Evolutionary conservation across 2,888 invertebrate genomes (phyloP).

Genomic region (Phalera bucephala): DNA sequence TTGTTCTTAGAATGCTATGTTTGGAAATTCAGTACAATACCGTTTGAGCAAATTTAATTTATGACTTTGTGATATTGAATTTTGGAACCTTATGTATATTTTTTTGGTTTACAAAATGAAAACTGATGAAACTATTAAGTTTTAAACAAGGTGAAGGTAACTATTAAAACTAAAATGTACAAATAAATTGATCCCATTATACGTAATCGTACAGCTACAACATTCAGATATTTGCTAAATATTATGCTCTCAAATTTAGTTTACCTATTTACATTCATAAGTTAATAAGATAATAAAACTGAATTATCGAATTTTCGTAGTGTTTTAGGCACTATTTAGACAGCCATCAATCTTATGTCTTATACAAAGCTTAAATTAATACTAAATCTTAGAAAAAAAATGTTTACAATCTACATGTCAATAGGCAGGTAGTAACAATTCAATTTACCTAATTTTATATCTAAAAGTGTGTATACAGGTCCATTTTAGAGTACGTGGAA

Average conservation of each 20-base stretch:
- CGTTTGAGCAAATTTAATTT: constrained; percentile 27
- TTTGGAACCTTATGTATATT: constrained; percentile 3
- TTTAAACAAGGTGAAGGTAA: constrained; percentile 8
- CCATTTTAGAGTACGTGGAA: constrained; percentile 24
- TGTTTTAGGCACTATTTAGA: constrained; percentile 83
- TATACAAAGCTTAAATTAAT: constrained; percentile 76
- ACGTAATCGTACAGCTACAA: constrained; percentile 60
- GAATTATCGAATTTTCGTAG: constrained; percentile 81
- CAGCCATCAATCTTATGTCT: constrained; percentile 82
- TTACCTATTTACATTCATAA: constrained; percentile 71
- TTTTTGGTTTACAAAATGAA: constrained; percentile 3
- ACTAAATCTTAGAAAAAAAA: constrained; percentile 64
- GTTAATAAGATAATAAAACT: constrained; percentile 74
- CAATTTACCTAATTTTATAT: constrained; percentile 58
- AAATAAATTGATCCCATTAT: constrained; percentile 77
- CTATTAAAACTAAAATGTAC: constrained; percentile 42
- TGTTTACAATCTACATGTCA: constrained; percentile 75
- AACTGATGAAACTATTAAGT: constrained; percentile 6
- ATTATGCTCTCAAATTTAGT: constrained; percentile 59
- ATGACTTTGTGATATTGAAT: constrained; percentile 5
- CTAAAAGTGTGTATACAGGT: constrained; percentile 53
- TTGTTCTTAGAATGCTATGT: constrained; percentile 5
- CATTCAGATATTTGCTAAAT: constrained; percentile 56
- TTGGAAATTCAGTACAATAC: constrained; percentile 11
- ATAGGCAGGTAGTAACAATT: constrained; percentile 80